Base-by-base conservation (phyloP, 1,140 invertebrate genomes). In the Drosophila virilis region DNA sequence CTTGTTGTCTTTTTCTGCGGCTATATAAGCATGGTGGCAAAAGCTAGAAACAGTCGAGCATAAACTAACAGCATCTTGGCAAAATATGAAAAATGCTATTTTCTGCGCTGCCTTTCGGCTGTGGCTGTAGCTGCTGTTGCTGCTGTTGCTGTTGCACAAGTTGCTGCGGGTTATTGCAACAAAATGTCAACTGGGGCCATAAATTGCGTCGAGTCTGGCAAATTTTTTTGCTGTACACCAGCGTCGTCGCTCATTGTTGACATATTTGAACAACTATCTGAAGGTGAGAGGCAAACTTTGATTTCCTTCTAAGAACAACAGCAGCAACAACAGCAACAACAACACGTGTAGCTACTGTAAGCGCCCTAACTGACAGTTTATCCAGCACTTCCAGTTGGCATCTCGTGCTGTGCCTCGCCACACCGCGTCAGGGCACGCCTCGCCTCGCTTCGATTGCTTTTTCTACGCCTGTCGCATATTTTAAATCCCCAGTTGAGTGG, bases 401-500 rank as follows among this genome's bases (percentile, higher is more conserved):
- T 22, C 54, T 38, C 38, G 3, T 6, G 22, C 28, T n/a, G 32
- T 51, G 4, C 22, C 8, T n/a, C 43, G 8, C 17, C 45, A 48
- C 15, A 9, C 17, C 46, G 9, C 46, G 10, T 12, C 15, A 9
- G 15, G 17, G 9, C 46, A 17, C 28, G 60, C 35, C 66, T 61
- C 62, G 68, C 50, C 48, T 50, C 50, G 75, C 58, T 61, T 88
- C 65, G 83, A 89, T 89, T 88, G 84, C 80, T 80, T 82, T 77
- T 62, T 74, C 84, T 79, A 86, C 83, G 83, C 79, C 79, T 71
- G 83, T 80, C 83, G 83, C 84, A 88, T 88, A 89, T 88, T 88
- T 88, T 83, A 88, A 88, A 89, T 88, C 83, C 83, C 83, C 77
- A 88, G 79, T 88, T 88, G 83, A 89, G 84, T 88, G 84, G 83